Percentiles rank a stretch among this genome's conserved stretches.
These are phyloP conservation scores for Apis mellifera DNA, from an alignment of 1,140 invertebrate species.

Conservation along the genomic window Amel_HAv3.1 CM009942.2:9915001-9915500, in stretches of 20 bases:
- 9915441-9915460: slow-evolving; percentile 38
- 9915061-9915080: slow-evolving; percentile 3
- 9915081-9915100: slow-evolving; percentile 20
- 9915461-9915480: slow-evolving; percentile 58
- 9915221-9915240: neutral
- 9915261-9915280: slow-evolving; percentile 16
- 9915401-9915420: slow-evolving; percentile 49
- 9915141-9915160: neutral
- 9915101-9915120: slow-evolving; percentile 47
- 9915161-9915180: neutral
- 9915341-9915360: no score
- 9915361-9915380: neutral
- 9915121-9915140: slow-evolving; percentile 6
- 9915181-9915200: slow-evolving; percentile 20
- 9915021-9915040: neutral
- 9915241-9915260: neutral
- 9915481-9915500: slow-evolving; percentile 39
- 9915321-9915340: no score
- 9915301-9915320: no score
- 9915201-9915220: neutral
- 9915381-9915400: slow-evolving; percentile 40
- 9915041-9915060: neutral
- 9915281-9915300: slow-evolving; percentile 17
- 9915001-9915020: neutral
- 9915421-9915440: slow-evolving; percentile 46